Evolutionary conservation across 1,140 invertebrate genomes (phyloP).

Genomic region (Nephila pilipes): DNA sequence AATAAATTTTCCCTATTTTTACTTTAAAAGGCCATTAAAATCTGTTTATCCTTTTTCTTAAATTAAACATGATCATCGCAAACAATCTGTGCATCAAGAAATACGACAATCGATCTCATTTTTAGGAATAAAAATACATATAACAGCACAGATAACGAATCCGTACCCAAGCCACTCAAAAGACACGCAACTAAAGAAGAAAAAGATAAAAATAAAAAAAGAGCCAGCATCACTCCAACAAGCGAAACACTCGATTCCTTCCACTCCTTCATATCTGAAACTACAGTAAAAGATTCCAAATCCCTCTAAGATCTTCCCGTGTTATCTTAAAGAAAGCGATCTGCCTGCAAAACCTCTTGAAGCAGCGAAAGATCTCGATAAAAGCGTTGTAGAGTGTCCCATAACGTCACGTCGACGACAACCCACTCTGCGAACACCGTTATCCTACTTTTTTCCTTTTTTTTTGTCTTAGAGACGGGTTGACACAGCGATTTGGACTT

Average conservation of each 20-base stretch:
- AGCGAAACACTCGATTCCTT: no score
- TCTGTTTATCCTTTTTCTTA: no score
- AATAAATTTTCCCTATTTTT: no score
- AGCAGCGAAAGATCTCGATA: neutral
- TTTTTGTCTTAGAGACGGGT: neutral
- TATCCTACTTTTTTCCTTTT: neutral
- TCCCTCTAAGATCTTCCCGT: neutral
- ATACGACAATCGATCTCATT: no score
- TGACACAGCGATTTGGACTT: slow-evolving; percentile 59
- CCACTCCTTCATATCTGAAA: no score
- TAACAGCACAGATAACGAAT: neutral
- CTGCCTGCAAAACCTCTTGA: neutral
- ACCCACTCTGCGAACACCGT: neutral
- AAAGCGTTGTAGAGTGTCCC: slow-evolving; percentile 12
- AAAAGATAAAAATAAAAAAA: neutral
- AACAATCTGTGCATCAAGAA: no score
- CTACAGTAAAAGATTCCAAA: neutral
- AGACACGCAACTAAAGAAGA: neutral
- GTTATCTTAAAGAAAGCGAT: slow-evolving; percentile 29
- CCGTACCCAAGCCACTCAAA: neutral
- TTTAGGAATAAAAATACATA: no score
- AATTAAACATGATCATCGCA: no score
- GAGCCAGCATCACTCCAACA: no score
- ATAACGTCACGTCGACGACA: slow-evolving; percentile 12
- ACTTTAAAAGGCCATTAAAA: no score